A percentile compares a stretch with the other conserved stretches of the same genome.
phyloP scores from a whole-genome alignment of 2,113 vertebrate genomes.

The Sapayoa aenigma region DNA sequence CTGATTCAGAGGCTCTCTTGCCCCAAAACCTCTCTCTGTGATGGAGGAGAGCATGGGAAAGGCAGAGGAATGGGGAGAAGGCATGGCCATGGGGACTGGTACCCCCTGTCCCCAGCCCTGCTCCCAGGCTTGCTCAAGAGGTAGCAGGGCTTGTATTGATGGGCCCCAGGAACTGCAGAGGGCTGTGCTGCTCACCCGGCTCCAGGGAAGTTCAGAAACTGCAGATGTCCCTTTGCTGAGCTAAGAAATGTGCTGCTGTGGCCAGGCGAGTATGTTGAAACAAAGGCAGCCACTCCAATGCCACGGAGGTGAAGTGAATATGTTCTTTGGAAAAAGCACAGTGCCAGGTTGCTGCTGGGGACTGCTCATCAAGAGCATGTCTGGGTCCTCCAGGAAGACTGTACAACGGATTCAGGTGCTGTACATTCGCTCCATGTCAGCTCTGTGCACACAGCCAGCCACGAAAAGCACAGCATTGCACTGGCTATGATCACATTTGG shows the following conservation, averaged over 20 bases:
- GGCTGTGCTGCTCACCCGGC: background rate
- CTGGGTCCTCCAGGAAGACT: background rate
- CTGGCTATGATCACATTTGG: background rate
- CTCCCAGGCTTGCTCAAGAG: rapidly evolving
- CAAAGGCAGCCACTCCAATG: background rate
- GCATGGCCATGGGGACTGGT: background rate
- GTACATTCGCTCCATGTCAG: background rate
- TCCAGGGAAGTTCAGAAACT: background rate
- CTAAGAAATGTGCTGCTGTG: background rate
- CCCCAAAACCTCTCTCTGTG: background rate
- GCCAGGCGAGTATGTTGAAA: rapidly evolving
- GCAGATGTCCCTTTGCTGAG: background rate
- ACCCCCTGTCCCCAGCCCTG: background rate
- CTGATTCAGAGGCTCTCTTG: background rate
- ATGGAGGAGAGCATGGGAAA: background rate
- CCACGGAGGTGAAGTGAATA: rapidly evolving
- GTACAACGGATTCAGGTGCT: background rate
- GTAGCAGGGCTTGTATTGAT: background rate
- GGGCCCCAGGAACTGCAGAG: background rate
- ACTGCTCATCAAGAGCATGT: background rate
- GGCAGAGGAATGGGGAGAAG: background rate
- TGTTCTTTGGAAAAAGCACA: background rate
- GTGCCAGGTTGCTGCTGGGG: background rate
- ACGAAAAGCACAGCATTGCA: background rate
- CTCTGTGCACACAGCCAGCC: background rate